Conservation (phyloP, 37 sponge, comb jelly and placozoan genomes). For the Eunapius fragilis region DNA sequence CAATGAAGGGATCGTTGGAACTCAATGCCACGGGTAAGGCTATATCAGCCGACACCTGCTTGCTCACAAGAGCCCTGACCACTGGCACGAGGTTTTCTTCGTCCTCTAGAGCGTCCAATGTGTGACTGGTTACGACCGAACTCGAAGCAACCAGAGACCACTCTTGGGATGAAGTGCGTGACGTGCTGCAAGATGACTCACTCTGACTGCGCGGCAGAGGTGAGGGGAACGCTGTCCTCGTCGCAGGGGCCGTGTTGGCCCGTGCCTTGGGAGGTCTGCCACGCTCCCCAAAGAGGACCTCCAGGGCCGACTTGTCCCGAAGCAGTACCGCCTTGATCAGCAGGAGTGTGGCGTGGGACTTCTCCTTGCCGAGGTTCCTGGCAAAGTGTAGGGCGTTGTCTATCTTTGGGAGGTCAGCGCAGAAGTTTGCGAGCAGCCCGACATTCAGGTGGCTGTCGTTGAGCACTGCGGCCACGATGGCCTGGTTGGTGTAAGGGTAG, state of each 20-base stretch:
- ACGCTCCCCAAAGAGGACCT: constrained; percentile 56
- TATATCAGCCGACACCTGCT: constrained; percentile 65
- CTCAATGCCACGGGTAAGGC: constrained; percentile 73
- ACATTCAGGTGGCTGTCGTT: constrained; percentile 51
- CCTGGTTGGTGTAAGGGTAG: constrained; percentile 47
- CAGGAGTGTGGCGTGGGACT: constrained; percentile 58
- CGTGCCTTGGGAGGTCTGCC: neutral
- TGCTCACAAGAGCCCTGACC: constrained; percentile 39
- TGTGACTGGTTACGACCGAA: too few relatives aligned
- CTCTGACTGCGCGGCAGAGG: too few relatives aligned
- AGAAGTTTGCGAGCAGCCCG: constrained; percentile 61
- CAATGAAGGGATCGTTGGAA: constrained; percentile 7
- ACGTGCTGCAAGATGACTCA: too few relatives aligned
- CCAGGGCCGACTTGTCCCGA: constrained; percentile 41
- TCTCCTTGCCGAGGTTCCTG: constrained; percentile 26
- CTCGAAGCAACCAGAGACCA: too few relatives aligned
- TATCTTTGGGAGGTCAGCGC: constrained; percentile 27
- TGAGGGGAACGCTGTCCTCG: too few relatives aligned
- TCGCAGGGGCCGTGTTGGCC: neutral
- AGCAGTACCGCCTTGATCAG: constrained; percentile 55
- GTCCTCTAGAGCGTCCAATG: too few relatives aligned
- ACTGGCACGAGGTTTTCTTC: constrained; percentile 55
- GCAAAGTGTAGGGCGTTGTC: constrained; percentile 37
- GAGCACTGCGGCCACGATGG: constrained; percentile 55
- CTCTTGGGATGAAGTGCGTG: too few relatives aligned